phyloP scores from a whole-genome alignment of 2,113 vertebrate genomes.

The Pyrgilauda ruficollis region DNA sequence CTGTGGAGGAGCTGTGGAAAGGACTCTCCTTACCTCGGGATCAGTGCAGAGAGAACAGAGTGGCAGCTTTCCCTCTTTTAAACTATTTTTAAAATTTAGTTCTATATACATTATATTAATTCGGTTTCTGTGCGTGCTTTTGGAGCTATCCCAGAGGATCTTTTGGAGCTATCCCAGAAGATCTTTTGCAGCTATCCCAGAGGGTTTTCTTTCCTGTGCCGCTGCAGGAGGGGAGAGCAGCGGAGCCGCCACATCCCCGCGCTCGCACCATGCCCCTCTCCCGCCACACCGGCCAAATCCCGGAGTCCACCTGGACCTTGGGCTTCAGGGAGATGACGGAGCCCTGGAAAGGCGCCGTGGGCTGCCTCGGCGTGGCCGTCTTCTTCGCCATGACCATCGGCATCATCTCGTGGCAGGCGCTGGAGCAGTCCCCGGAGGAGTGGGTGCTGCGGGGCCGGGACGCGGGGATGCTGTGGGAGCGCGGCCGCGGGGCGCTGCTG shows the following conservation, averaged over 20 bases:
- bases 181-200: background rate
- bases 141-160: background rate
- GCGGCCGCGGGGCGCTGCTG: slow-evolving; percentile 79
- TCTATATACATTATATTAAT: background rate
- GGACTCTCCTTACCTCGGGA: background rate
- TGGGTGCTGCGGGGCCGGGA: slow-evolving; percentile 86
- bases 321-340: slow-evolving; percentile 89
- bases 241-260: background rate
- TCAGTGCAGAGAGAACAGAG: too few relatives aligned
- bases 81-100: background rate
- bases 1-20: background rate
- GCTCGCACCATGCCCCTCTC: background rate
- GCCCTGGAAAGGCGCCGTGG: slow-evolving; percentile 90
- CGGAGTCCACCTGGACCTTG: slow-evolving; percentile 55
- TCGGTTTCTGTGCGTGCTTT: background rate
- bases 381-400: slow-evolving; percentile 93
- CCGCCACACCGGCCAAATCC: background rate
- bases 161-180: background rate
- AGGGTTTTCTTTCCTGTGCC: background rate
- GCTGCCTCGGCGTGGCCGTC: slow-evolving; percentile 86
- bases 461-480: slow-evolving; percentile 88
- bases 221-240: background rate
- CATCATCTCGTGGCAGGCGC: slow-evolving; percentile 93
- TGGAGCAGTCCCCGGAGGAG: slow-evolving; percentile 88
- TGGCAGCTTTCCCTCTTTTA: rapidly evolving